Evolutionary conservation across 1,140 invertebrate species (phyloP), one percentile per base, ranked within the genome.

Genomic region (Pseudomyrmex pallidus): DNA sequence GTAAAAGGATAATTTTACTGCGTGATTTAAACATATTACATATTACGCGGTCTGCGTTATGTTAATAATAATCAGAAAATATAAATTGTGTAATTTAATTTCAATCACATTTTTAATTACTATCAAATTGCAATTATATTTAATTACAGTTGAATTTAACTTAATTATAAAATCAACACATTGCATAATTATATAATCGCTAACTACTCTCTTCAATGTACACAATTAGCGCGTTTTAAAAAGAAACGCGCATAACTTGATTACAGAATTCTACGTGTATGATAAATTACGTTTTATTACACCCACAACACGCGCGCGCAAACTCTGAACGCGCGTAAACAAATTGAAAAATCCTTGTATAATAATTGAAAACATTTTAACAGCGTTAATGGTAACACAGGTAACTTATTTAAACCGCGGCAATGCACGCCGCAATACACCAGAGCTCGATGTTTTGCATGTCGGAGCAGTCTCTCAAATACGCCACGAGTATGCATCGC

Each of bases 41-140:
- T n/a, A 50, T 54, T 52, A 48, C 25, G 44, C 20, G n/a, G 13
- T 64, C 50, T 50, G 25, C 46, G 64, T n/a, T 12, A 64, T 64
- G 10, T 66, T 66, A 46, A 59, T 59, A 59, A 52, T 52, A 52
- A 52, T 52, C 13, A 52, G 9, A 59, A 59, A 20, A 20, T 59
- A 9, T 59, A 50, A 56, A 76, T 64, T 63, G 48, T 17, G 8
- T 12, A 52, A 64, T 76, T 76, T 76, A 76, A 64, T 76, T 2
- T 35, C 17, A 76, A 66, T 13, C 62, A 50, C 20, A 54, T 13
- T 44, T 76, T 66, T 35, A 35, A 44, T 76, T 54, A 54, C 54
- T 54, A 54, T 54, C n/a, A n/a, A 52, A 35, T 50, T 17, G 10
- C 12, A 76, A 64, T 64, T 52, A 76, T 64, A 76, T 17, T 64